Percentiles rank a stretch among this genome's conserved stretches.
phyloP scores from a whole-genome alignment of 2,113 vertebrate species.

The Gorsachius goisagi region DNA sequence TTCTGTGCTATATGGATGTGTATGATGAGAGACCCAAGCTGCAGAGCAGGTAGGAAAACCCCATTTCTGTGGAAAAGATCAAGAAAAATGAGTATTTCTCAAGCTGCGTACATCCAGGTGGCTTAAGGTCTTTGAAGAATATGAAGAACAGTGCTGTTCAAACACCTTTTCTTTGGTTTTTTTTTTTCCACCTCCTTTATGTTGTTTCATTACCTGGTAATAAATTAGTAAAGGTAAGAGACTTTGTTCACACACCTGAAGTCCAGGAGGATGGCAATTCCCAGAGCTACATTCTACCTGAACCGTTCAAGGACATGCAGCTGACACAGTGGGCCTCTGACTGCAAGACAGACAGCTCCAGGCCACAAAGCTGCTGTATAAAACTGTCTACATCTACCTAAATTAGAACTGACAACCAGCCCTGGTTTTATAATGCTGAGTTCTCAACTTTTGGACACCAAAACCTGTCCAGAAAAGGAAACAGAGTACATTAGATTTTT shows the following conservation, averaged over 20 bases:
- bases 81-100: not conserved
- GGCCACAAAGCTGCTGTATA: slow-evolving; percentile 78
- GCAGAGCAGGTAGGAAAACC: not conserved
- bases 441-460: slow-evolving; percentile 69
- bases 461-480: slow-evolving; percentile 62
- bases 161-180: not conserved
- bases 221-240: slow-evolving; percentile 51
- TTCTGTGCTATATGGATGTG: not conserved
- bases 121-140: not conserved
- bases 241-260: slow-evolving; percentile 63
- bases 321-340: slow-evolving; percentile 72
- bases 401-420: slow-evolving; percentile 83
- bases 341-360: slow-evolving; percentile 77
- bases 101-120: not conserved
- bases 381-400: slow-evolving; percentile 73
- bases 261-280: slow-evolving; percentile 59
- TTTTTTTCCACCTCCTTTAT: not conserved
- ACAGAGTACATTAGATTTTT: not conserved
- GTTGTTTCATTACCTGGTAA: slow-evolving; percentile 9
- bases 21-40: not conserved
- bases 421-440: slow-evolving; percentile 67
- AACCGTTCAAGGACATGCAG: slow-evolving; percentile 81
- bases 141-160: not conserved
- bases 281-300: slow-evolving; percentile 69
- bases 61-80: not conserved